phyloP scores from a whole-genome alignment of 2,888 invertebrate genomes.

The Phymatocera aterrima region DNA sequence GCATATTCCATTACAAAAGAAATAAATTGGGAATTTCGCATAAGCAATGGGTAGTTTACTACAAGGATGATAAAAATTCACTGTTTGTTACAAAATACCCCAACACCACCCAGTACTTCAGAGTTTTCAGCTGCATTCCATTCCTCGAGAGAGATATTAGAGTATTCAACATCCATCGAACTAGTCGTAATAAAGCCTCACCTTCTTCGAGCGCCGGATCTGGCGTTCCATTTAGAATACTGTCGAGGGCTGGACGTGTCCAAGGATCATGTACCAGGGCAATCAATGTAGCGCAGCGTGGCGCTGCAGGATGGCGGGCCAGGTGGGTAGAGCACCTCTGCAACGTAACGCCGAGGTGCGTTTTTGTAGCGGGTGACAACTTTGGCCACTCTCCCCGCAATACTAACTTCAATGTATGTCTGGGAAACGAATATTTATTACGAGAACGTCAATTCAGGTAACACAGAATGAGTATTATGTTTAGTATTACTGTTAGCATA shows the following conservation, averaged over 20 bases:
- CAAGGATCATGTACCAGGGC: conserved; percentile 78
- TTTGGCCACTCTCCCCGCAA: conserved; percentile 79
- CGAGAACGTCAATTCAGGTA: neutral
- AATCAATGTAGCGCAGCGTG: conserved; percentile 79
- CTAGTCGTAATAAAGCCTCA: too few relatives aligned
- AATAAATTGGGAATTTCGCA: too few relatives aligned
- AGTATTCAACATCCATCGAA: too few relatives aligned
- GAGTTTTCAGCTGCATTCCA: too few relatives aligned
- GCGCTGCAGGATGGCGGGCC: conserved; percentile 74
- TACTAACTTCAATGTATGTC: conserved; percentile 74
- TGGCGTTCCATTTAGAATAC: conserved; percentile 72
- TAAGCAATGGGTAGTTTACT: too few relatives aligned
- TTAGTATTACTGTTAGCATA: too few relatives aligned
- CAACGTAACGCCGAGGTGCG: conserved; percentile 73
- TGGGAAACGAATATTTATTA: conserved; percentile 48
- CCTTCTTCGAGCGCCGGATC: conserved; percentile 74
- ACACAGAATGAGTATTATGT: too few relatives aligned
- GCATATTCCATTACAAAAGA: too few relatives aligned
- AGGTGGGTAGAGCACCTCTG: conserved; percentile 74
- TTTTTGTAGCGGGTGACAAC: conserved; percentile 72
- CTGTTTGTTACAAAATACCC: too few relatives aligned
- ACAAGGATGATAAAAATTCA: too few relatives aligned
- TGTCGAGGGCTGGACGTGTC: conserved; percentile 73
- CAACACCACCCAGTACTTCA: too few relatives aligned
- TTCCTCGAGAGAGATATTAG: too few relatives aligned